Evolutionary conservation across 2,888 invertebrate species (phyloP).

Genomic region (Poecilobothrus nobilitatus): DNA sequence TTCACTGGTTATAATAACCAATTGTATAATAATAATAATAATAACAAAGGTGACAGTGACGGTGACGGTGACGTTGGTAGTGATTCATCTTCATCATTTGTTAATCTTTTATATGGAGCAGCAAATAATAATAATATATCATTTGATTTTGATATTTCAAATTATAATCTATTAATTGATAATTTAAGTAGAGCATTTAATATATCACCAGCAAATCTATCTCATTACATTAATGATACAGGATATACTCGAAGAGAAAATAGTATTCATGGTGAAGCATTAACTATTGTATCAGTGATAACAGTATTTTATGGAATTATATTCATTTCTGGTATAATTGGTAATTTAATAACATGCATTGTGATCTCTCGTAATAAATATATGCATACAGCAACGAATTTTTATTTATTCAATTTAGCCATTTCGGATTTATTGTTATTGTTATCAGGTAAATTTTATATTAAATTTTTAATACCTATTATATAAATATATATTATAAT

Average conservation of each 20-base stretch:
- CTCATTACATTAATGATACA: neutral
- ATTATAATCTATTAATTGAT: neutral
- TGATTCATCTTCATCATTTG: neutral
- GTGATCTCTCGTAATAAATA: slow-evolving; percentile 74
- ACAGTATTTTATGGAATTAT: slow-evolving; percentile 58
- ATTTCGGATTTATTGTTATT: slow-evolving; percentile 73
- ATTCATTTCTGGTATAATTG: slow-evolving; percentile 63
- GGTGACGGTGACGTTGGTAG: too few relatives aligned
- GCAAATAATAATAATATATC: neutral
- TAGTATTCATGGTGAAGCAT: slow-evolving; percentile 24
- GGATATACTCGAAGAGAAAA: neutral
- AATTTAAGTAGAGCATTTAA: neutral
- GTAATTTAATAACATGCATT: slow-evolving; percentile 76
- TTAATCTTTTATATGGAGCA: neutral
- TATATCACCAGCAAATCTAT: neutral
- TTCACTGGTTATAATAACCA: neutral
- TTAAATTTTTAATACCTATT: too few relatives aligned
- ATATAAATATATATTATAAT: too few relatives aligned
- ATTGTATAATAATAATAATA: neutral
- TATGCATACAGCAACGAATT: slow-evolving; percentile 76
- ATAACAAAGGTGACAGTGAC: too few relatives aligned
- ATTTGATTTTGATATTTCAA: neutral
- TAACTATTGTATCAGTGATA: slow-evolving; percentile 45
- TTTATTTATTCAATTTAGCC: slow-evolving; percentile 77
- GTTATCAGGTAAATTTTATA: slow-evolving; percentile 55